Conservation (phyloP, 2,113 vertebrate genomes). For the Paradisaea rubra region DNA sequence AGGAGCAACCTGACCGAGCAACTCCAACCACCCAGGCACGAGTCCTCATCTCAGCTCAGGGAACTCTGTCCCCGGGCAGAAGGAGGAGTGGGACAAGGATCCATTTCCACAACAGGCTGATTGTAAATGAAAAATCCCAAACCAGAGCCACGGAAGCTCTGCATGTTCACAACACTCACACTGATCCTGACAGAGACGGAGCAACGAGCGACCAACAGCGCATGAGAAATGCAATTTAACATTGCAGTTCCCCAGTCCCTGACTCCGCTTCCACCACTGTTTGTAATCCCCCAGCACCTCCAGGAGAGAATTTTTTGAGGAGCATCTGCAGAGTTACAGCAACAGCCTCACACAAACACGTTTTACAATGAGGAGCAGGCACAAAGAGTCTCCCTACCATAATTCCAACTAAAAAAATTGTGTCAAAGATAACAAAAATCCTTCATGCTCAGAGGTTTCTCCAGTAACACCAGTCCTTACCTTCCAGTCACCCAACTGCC, state of each 20-base stretch:
- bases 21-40: background rate
- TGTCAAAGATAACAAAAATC: background rate
- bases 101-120: background rate
- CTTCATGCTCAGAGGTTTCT: background rate
- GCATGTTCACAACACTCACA: background rate
- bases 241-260: accelerated
- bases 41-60: background rate
- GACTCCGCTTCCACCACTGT: background rate
- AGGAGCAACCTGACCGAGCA: background rate
- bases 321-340: background rate
- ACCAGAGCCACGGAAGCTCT: background rate
- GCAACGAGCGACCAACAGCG: accelerated
- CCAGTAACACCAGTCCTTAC: background rate
- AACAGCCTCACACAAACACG: accelerated
- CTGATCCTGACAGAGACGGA: background rate
- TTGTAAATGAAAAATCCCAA: background rate
- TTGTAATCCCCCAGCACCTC: background rate
- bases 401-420: background rate
- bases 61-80: background rate
- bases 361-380: background rate
- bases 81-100: background rate
- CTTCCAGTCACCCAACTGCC: background rate
- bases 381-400: background rate
- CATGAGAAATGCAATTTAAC: background rate
- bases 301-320: background rate